Evolutionary conservation across 2,888 invertebrate species (phyloP).

Genomic region (Spatulosminthurus flaviceps): DNA sequence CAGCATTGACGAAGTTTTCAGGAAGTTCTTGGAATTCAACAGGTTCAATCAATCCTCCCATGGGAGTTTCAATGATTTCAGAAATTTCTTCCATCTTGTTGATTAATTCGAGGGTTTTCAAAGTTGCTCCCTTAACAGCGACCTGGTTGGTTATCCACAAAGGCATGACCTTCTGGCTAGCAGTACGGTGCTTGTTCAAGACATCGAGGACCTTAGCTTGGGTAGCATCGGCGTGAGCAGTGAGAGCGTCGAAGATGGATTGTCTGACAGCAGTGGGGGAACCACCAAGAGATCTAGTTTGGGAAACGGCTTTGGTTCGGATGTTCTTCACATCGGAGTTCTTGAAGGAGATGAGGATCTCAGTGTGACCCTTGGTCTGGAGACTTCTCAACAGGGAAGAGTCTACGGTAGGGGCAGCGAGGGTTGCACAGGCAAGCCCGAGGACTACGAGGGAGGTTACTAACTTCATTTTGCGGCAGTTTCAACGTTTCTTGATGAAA

Average conservation of each 20-base stretch:
- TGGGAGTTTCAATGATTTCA: neutral
- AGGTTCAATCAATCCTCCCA: neutral
- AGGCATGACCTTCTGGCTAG: neutral
- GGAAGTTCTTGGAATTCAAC: neutral
- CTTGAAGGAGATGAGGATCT: conserved; percentile 21
- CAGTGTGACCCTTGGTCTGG: neutral
- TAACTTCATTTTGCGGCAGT: neutral
- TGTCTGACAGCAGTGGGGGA: neutral
- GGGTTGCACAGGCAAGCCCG: conserved; percentile 17
- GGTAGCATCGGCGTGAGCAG: conserved; percentile 20
- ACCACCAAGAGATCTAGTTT: neutral
- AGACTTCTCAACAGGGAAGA: conserved; percentile 13
- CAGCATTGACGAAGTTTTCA: neutral
- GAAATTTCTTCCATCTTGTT: neutral
- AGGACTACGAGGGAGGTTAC: neutral
- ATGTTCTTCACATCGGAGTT: neutral
- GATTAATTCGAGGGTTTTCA: neutral
- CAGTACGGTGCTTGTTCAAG: conserved; percentile 7
- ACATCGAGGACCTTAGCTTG: neutral
- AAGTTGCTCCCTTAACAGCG: conserved; percentile 26
- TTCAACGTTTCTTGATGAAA: neutral
- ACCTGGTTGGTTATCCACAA: conserved; percentile 40
- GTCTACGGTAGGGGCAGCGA: conserved; percentile 24
- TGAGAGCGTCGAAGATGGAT: conserved; percentile 9
- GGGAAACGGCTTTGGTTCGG: neutral